Base-by-base conservation (phyloP, 2,888 invertebrate genomes). In the Hemaris fuciformis region DNA sequence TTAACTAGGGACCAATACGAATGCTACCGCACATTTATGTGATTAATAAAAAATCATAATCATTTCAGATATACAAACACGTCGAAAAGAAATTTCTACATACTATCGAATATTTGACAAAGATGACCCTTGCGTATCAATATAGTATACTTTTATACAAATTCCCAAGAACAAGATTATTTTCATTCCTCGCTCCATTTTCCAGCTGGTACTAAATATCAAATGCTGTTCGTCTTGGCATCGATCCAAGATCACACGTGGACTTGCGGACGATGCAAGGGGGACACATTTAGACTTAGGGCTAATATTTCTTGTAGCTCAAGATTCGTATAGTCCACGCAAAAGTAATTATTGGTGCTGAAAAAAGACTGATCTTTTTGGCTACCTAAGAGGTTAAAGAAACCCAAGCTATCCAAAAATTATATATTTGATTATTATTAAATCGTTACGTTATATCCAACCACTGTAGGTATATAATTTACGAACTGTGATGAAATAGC, bases 181-280 rank as follows among this genome's bases (percentile, higher is more conserved):
- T 72, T 68, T 72, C 61, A 66, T 69, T 68, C 64, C 34, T 27
- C 66, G 74, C 67, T 69, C 70, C 64, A 64, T 66, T 69, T 73
- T 72, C 66, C 69, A 67, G 66, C 66, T 69, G 65, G 63, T 67
- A 73, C 68, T 56, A 27, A 43, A 43, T 59, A 59, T 43, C 8
- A 41, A 59, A 18, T 57, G 38, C 38, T 38, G 38, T 38, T 38
- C 38, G 46, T n/a, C 25, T 63, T 74, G 78, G 79, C 67, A 13
- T 7, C 0, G 3, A 8, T 70, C 77, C 77, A 77, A 74, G 48
- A 62, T 48, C 20, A 59, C 64, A 65, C 60, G 53, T 56, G 61
- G 65, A 46, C 25, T 20, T 15, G 22, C 45, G 57, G 23, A 31
- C 15, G 48, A 25, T 34, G 45, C 53, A 31, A 27, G 41, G 25